Conservation (phyloP, 1,140 invertebrate species). For the Drosophila leontia region DNA sequence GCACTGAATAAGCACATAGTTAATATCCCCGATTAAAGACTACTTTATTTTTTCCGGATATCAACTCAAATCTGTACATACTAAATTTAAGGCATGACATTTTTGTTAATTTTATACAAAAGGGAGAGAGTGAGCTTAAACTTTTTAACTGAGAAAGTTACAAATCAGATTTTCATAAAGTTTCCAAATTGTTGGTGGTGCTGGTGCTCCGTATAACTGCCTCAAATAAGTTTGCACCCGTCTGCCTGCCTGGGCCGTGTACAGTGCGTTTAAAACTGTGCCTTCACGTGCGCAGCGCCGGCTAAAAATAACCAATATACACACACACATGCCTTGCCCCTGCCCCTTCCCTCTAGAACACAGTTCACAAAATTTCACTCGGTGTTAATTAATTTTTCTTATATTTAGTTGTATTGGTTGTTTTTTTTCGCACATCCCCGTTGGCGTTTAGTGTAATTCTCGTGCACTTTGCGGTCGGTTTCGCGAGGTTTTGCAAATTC, state of each 20-base stretch:
- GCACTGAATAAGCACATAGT: neutral
- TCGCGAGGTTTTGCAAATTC: slow-evolving; percentile 50
- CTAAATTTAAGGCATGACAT: neutral
- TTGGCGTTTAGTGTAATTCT: slow-evolving; percentile 48
- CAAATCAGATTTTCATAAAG: slow-evolving; percentile 45
- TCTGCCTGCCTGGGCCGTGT: slow-evolving; percentile 8
- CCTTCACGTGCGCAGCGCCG: slow-evolving; percentile 70
- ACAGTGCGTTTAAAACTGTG: slow-evolving; percentile 50
- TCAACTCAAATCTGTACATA: slow-evolving; percentile 9
- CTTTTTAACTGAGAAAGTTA: slow-evolving; percentile 31
- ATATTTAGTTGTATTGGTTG: slow-evolving; percentile 17
- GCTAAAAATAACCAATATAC: slow-evolving; percentile 62
- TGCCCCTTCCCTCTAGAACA: slow-evolving; percentile 1
- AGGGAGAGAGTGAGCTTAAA: slow-evolving; percentile 6
- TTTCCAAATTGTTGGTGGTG: slow-evolving; percentile 37
- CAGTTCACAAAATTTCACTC: slow-evolving; percentile 41
- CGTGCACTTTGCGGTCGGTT: slow-evolving; percentile 52
- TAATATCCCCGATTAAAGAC: neutral
- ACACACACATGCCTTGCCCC: slow-evolving; percentile 3
- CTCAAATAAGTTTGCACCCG: slow-evolving; percentile 19
- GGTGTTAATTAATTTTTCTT: slow-evolving; percentile 73
- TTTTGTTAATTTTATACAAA: slow-evolving; percentile 19
- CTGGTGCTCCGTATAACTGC: slow-evolving; percentile 3
- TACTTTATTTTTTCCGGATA: slow-evolving; percentile 6
- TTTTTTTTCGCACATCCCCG: slow-evolving; percentile 19